Evolutionary conservation across 2,113 vertebrate species (phyloP).

Genomic region (Pangasianodon hypophthalmus): DNA sequence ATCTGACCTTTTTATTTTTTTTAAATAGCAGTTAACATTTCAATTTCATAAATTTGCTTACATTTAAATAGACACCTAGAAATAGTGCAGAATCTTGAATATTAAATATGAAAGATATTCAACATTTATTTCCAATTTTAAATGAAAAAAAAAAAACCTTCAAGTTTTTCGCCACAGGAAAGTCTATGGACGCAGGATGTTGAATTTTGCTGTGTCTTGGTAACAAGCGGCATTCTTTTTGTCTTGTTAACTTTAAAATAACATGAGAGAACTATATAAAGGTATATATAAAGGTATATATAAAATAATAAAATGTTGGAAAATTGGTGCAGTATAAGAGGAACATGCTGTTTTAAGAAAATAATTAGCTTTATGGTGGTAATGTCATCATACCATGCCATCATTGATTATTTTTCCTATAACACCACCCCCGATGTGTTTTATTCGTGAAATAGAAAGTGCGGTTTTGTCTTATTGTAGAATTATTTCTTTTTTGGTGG

Average conservation of each 20-base stretch:
- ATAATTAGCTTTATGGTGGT: neutral
- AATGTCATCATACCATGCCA: neutral
- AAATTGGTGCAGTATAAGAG: neutral
- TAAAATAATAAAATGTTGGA: neutral
- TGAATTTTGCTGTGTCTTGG: neutral
- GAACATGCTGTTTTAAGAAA: neutral
- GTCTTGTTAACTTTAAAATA: too few relatives aligned
- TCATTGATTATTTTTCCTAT: neutral
- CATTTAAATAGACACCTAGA: neutral
- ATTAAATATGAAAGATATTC: neutral
- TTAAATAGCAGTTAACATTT: neutral
- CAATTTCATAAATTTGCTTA: neutral
- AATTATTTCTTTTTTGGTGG: conserved; percentile 20
- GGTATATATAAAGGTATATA: too few relatives aligned
- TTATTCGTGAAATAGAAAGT: neutral
- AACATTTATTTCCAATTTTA: neutral
- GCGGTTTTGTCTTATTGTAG: neutral
- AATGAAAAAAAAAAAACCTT: neutral
- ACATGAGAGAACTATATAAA: too few relatives aligned
- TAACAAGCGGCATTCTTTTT: too few relatives aligned
- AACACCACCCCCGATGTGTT: neutral
- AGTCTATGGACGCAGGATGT: neutral
- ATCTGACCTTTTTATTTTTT: neutral
- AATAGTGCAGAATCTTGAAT: neutral
- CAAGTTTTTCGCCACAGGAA: neutral